A percentile compares a stretch with the other conserved stretches of the same genome.
These are phyloP conservation scores for Papio anubis DNA, from an alignment of 2,113 vertebrate species.

Conservation along the genomic window DNA sequence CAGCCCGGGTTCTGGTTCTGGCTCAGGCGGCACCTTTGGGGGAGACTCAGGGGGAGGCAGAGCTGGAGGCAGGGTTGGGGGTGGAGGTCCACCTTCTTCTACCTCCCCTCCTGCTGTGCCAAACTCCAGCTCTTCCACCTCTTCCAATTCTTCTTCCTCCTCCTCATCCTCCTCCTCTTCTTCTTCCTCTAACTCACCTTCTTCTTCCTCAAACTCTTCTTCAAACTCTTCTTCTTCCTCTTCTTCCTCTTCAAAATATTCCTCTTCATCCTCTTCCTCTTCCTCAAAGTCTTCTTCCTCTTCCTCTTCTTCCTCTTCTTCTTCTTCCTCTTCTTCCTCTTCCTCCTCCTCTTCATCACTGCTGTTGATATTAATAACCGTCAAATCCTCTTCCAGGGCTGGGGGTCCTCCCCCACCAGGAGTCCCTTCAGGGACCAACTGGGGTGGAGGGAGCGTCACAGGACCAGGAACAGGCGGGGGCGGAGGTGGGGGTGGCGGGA, in stretches of 20 bases:
- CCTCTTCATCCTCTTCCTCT: slow-evolving; percentile 85
- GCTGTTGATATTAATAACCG: slow-evolving; percentile 93
- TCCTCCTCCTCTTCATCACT: slow-evolving; percentile 89
- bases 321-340: slow-evolving; percentile 83
- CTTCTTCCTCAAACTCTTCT: slow-evolving; percentile 84
- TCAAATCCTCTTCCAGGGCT: slow-evolving; percentile 86
- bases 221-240: slow-evolving; percentile 88
- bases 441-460: slow-evolving; percentile 47
- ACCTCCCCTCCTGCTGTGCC: slow-evolving; percentile 61
- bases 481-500: slow-evolving; percentile 31
- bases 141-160: slow-evolving; percentile 80
- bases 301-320: slow-evolving; percentile 62
- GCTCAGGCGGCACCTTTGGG: slow-evolving; percentile 60
- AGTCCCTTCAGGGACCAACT: slow-evolving; percentile 67
- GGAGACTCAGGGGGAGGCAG: slow-evolving; percentile 53
- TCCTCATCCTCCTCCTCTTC: slow-evolving; percentile 86
- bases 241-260: slow-evolving; percentile 87
- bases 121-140: slow-evolving; percentile 74
- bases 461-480: slow-evolving; percentile 52
- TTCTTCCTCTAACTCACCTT: slow-evolving; percentile 87
- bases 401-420: slow-evolving; percentile 29
- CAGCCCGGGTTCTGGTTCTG: slow-evolving; percentile 80
- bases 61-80: slow-evolving; percentile 59
- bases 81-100: slow-evolving; percentile 74
- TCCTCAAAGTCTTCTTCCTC: slow-evolving; percentile 82